Evolutionary conservation across 2,888 invertebrate species (phyloP).

Genomic region (Epistrophe grossulariae): DNA sequence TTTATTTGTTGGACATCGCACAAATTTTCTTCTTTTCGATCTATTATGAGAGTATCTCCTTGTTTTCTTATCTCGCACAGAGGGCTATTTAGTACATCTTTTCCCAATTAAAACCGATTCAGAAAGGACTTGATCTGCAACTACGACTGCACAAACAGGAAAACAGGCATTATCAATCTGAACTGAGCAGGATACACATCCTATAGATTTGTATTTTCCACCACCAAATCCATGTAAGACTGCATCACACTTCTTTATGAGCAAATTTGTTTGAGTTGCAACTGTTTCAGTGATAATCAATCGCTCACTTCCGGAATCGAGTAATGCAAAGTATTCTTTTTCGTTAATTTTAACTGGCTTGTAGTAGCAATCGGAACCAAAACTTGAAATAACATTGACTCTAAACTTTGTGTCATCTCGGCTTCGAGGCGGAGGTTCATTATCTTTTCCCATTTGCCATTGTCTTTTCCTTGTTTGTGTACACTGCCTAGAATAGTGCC

Average conservation of each 20-base stretch:
- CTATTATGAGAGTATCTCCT: not conserved
- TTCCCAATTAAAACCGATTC: not conserved
- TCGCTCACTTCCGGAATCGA: not conserved
- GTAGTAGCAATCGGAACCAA: not conserved
- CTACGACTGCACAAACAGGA: not conserved
- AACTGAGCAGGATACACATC: not conserved
- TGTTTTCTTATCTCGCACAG: not conserved
- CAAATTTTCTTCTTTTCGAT: not conserved
- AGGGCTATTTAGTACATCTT: not conserved
- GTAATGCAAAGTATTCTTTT: not conserved
- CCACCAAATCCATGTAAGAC: not conserved
- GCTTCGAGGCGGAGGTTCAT: not conserved
- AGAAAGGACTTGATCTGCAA: not conserved
- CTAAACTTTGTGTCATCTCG: not conserved
- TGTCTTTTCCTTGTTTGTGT: not conserved
- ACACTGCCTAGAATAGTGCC: not conserved
- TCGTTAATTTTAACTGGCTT: not conserved
- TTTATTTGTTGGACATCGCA: not conserved
- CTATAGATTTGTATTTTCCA: not conserved
- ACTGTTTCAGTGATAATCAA: not conserved
- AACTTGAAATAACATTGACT: not conserved
- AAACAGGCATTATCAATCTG: not conserved
- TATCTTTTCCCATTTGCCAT: not conserved
- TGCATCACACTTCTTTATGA: not conserved
- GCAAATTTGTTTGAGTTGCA: not conserved